These are phyloP conservation scores for Otocyon megalotis DNA, from an alignment of 2,113 vertebrate genomes.

Conservation along the genomic window DNA sequence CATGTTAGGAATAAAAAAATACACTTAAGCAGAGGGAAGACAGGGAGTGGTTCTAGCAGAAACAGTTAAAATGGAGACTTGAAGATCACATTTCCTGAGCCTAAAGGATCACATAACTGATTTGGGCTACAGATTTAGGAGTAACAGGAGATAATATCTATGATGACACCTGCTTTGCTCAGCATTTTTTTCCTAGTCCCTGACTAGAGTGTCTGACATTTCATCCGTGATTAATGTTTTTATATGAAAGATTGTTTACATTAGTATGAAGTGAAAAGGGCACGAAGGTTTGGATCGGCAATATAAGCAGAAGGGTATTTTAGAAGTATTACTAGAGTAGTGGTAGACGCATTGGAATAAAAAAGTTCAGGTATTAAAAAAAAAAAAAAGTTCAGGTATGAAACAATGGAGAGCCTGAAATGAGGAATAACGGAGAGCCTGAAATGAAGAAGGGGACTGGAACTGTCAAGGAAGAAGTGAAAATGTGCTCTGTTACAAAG, in stretches of 20 bases:
- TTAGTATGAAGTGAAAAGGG: constrained; percentile 8
- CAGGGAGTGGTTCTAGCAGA: neutral
- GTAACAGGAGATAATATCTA: neutral
- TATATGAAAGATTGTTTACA: neutral
- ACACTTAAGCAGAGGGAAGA: neutral
- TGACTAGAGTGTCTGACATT: neutral
- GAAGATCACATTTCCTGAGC: neutral
- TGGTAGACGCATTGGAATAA: neutral
- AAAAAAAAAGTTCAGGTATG: neutral
- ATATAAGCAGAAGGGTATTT: neutral
- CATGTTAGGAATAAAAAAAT: neutral
- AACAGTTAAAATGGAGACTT: neutral
- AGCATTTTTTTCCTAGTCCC: neutral
- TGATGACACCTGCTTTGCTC: neutral
- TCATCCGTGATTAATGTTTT: neutral
- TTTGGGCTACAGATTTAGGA: neutral
- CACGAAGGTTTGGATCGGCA: neutral
- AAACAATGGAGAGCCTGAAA: neutral
- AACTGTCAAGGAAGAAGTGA: neutral
- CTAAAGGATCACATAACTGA: neutral
- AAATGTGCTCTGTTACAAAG: neutral
- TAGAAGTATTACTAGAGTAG: neutral
- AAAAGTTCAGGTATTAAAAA: neutral
- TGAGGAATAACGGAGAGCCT: neutral
- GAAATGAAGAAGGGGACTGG: neutral